Conservation (phyloP, 2,797 vertebrate genomes). For the Alauda arvensis region DNA sequence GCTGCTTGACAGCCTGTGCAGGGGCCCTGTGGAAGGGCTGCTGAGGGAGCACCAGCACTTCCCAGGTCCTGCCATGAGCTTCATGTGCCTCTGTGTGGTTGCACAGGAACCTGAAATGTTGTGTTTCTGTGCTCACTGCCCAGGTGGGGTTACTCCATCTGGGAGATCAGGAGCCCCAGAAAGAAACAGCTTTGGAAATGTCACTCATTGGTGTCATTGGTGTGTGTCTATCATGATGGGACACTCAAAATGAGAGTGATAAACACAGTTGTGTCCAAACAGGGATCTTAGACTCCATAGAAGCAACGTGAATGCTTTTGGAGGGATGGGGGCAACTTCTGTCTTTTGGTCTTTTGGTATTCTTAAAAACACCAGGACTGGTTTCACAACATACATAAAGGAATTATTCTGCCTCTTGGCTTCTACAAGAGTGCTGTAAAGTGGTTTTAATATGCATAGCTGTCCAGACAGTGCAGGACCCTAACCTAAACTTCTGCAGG, state of each 20-base stretch:
- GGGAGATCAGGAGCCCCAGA: background rate
- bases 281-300: background rate
- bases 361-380: background rate
- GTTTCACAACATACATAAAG: background rate
- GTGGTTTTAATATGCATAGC: background rate
- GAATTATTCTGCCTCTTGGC: background rate
- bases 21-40: background rate
- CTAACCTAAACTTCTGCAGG: background rate
- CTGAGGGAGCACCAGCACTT: background rate
- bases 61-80: rapidly evolving
- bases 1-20: rapidly evolving
- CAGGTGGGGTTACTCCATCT: background rate
- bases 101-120: background rate
- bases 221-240: background rate
- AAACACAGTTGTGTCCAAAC: background rate
- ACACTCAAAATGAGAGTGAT: background rate
- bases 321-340: background rate
- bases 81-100: rapidly evolving
- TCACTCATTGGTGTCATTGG: no score
- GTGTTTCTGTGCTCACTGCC: background rate
- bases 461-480: background rate
- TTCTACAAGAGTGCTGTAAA: background rate
- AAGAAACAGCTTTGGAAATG: background rate
- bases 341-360: background rate
- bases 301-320: rapidly evolving